Evolutionary conservation across 2,888 invertebrate genomes (phyloP).

Genomic region (Thumatha senex): DNA sequence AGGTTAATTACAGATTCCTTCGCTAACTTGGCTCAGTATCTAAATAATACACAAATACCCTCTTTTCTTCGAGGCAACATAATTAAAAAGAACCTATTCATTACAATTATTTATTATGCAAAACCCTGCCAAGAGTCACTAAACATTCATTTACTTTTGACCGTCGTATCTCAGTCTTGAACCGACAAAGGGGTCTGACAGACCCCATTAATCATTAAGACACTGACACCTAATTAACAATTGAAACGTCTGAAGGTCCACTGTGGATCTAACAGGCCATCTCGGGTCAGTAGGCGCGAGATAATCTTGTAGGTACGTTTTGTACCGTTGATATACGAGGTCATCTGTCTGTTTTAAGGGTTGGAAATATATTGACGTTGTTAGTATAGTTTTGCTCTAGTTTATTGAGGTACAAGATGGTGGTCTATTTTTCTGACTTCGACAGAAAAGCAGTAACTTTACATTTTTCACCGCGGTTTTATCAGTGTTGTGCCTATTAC

Average conservation of each 20-base stretch:
- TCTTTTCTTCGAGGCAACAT: neutral
- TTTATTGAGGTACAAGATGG: neutral
- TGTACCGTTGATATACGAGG: conserved; percentile 2
- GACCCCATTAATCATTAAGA: conserved; percentile 46
- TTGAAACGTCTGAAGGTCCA: conserved; percentile 40
- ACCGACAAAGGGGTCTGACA: conserved; percentile 44
- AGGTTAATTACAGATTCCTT: no score
- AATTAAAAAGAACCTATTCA: neutral
- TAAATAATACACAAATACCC: no score
- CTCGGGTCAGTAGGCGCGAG: conserved; percentile 38
- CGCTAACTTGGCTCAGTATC: no score
- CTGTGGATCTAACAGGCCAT: conserved; percentile 28
- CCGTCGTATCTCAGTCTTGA: conserved; percentile 43
- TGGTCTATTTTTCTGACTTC: no score
- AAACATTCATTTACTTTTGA: conserved; percentile 38
- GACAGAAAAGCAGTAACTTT: no score
- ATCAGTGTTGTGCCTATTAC: no score
- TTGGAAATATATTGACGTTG: neutral
- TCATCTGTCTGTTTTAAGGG: neutral
- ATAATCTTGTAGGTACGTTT: conserved; percentile 26
- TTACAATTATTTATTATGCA: conserved; percentile 23
- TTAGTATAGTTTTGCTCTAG: neutral
- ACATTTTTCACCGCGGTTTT: no score
- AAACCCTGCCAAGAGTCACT: conserved; percentile 28
- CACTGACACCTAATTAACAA: conserved; percentile 50